A percentile compares a stretch with the other conserved stretches of the same genome.
phyloP scores from a whole-genome alignment of 2,797 vertebrate genomes.

The Danio tinwini region DNA sequence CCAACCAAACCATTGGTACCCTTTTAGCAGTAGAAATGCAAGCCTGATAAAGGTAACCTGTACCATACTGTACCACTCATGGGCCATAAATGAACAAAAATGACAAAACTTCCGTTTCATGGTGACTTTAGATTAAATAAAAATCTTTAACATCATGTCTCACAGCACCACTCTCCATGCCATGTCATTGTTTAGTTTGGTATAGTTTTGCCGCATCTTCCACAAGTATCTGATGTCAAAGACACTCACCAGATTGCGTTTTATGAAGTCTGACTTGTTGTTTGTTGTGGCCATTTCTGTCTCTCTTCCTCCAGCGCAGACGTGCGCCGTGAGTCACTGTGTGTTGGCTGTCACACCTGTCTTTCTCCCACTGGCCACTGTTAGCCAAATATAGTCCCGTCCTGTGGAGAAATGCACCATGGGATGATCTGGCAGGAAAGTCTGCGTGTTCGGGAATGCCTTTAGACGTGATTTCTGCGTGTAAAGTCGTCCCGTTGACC shows the following conservation, averaged over 20 bases:
- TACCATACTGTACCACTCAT: too few relatives aligned
- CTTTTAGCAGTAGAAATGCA: too few relatives aligned
- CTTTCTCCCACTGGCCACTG: slow-evolving; percentile 62
- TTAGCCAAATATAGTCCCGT: slow-evolving; percentile 72
- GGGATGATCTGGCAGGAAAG: slow-evolving; percentile 8
- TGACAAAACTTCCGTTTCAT: too few relatives aligned
- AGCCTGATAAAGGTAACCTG: too few relatives aligned
- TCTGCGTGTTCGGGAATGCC: slow-evolving; percentile 9
- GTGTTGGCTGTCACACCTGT: slow-evolving; percentile 70
- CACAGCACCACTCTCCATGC: too few relatives aligned
- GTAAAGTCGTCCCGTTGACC: slow-evolving; percentile 6
- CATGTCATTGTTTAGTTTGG: too few relatives aligned
- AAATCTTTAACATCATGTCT: too few relatives aligned
- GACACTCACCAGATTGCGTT: not conserved
- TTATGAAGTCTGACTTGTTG: not conserved
- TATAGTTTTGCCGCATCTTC: not conserved
- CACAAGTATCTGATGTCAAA: not conserved
- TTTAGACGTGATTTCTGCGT: not conserved
- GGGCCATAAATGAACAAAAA: too few relatives aligned
- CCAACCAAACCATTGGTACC: too few relatives aligned
- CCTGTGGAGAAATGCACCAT: slow-evolving; percentile 62
- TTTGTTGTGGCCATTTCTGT: not conserved
- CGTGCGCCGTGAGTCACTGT: slow-evolving; percentile 61
- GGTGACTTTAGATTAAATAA: too few relatives aligned
- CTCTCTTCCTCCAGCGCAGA: slow-evolving; percentile 22